These are phyloP conservation scores for Leptopilina drosophilae DNA, from an alignment of 2,888 invertebrate genomes.

Conservation along the genomic window DNA sequence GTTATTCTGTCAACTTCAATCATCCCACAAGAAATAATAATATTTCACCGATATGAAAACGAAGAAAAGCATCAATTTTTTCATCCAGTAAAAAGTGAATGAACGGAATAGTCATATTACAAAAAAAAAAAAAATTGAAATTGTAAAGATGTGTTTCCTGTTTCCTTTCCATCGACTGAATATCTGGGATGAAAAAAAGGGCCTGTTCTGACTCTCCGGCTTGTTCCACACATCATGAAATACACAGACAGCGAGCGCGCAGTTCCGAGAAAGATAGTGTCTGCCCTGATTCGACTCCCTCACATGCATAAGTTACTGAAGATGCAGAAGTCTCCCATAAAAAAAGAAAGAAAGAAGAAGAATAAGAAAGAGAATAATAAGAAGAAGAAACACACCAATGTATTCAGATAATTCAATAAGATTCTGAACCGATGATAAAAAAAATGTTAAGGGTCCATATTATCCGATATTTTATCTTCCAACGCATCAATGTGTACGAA, in stretches of 20 bases:
- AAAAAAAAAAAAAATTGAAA: background rate
- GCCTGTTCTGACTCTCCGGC: slow-evolving; percentile 33
- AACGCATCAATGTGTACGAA: background rate
- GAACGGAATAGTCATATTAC: background rate
- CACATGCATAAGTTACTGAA: slow-evolving; percentile 9
- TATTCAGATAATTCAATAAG: slow-evolving; percentile 30
- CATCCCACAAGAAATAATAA: too few species aligned
- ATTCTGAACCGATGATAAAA: slow-evolving; percentile 7
- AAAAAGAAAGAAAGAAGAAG: background rate
- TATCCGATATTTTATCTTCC: slow-evolving; percentile 19
- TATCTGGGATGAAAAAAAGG: slow-evolving; percentile 37
- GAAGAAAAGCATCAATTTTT: background rate
- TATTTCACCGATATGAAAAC: too few species aligned
- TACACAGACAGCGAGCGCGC: slow-evolving; percentile 7
- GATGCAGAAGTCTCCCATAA: slow-evolving; percentile 24
- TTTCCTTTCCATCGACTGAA: slow-evolving; percentile 28
- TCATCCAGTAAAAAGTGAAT: background rate
- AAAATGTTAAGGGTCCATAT: slow-evolving; percentile 17
- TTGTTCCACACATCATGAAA: slow-evolving; percentile 32
- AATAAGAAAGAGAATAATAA: too few species aligned
- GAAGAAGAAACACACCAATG: background rate
- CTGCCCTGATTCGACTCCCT: slow-evolving; percentile 31
- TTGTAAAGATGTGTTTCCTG: slow-evolving; percentile 43
- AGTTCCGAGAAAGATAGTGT: slow-evolving; percentile 21
- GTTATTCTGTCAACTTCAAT: too few species aligned